These are phyloP conservation scores for Micronisus gabar DNA, from an alignment of 2,113 vertebrate genomes.

Conservation along the genomic window DNA sequence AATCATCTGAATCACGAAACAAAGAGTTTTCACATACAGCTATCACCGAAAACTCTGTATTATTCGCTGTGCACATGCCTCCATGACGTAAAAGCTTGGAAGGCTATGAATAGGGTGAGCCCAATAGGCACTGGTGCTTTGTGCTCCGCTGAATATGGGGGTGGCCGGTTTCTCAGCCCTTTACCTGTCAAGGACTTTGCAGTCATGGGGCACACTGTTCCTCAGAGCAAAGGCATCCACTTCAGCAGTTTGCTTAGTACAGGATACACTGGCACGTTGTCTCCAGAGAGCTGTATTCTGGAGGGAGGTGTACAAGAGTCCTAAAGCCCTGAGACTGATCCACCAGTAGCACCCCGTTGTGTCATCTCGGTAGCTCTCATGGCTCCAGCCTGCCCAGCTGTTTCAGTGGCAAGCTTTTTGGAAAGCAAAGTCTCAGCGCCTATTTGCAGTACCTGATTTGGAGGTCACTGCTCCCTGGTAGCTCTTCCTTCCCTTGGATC, in stretches of 20 bases:
- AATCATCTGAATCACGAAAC: slow-evolving; percentile 4
- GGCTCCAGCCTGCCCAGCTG: not conserved
- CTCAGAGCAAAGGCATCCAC: not conserved
- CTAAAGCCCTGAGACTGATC: not conserved
- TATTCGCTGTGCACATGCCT: not conserved
- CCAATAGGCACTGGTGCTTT: not conserved
- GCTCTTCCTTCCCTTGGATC: not conserved
- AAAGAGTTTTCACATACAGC: not conserved
- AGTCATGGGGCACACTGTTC: not conserved
- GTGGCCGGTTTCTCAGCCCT: accelerated
- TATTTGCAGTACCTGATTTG: not conserved
- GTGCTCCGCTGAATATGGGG: accelerated
- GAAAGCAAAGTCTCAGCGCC: not conserved
- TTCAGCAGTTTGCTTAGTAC: not conserved
- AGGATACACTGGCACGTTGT: not conserved
- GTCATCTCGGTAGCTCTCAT: not conserved
- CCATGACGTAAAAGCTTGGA: not conserved
- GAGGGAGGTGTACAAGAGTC: not conserved
- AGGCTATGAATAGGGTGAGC: not conserved
- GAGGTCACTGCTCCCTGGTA: not conserved
- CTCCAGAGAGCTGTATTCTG: not conserved
- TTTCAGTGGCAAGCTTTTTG: not conserved
- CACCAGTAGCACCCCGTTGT: not conserved
- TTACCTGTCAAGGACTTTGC: not conserved
- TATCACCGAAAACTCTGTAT: not conserved